These are phyloP conservation scores for Mythimna vitellina DNA, from an alignment of 2,888 invertebrate genomes.

Conservation along the genomic window DNA sequence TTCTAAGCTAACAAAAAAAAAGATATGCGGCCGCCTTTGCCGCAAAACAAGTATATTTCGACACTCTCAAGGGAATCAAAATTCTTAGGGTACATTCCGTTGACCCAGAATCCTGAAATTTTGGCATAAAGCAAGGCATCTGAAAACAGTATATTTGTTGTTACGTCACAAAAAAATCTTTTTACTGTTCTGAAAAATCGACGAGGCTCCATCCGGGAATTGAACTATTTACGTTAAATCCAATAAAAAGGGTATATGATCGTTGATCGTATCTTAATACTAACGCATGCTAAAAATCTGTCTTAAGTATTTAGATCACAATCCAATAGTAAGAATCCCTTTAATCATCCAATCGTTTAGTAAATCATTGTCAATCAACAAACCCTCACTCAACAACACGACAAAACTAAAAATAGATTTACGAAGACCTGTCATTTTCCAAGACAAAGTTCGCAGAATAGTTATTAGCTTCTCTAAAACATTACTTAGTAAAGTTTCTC, in stretches of 20 bases:
- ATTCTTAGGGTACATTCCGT: too few relatives aligned
- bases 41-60: too few relatives aligned
- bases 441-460: conserved; percentile 14
- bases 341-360: conserved; percentile 39
- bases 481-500: conserved; percentile 43
- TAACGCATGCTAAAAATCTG: background rate
- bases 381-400: conserved; percentile 26
- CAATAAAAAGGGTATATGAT: background rate
- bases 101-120: too few relatives aligned
- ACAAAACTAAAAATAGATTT: conserved; percentile 41
- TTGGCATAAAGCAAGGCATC: too few relatives aligned
- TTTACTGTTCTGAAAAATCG: too few relatives aligned
- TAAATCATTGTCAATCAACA: conserved; percentile 58
- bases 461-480: conserved; percentile 25
- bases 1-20: too few relatives aligned
- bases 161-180: too few relatives aligned
- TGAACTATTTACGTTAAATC: too few relatives aligned
- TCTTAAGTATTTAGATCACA: conserved; percentile 28
- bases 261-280: background rate
- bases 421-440: conserved; percentile 26
- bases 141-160: too few relatives aligned
- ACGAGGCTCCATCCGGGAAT: too few relatives aligned
- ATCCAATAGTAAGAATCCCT: conserved; percentile 31
- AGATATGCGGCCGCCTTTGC: too few relatives aligned
- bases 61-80: too few relatives aligned